Base-by-base conservation (phyloP, 2,888 invertebrate species). In the Andrena fulva region DNA sequence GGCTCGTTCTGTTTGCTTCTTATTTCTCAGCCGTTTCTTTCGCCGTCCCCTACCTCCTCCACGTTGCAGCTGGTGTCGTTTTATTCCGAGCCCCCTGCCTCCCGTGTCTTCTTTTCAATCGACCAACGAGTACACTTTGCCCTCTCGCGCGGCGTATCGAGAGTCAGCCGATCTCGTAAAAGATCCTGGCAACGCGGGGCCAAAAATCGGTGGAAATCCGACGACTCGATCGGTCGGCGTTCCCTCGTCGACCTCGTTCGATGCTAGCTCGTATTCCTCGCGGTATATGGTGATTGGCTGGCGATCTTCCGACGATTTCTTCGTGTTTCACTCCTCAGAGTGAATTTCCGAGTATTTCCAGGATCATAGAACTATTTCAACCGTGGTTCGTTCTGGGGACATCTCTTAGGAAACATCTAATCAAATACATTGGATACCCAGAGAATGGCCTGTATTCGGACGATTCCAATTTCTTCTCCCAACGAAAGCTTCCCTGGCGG, bases 1-100 rank as follows among this genome's bases (percentile, higher is more conserved):
- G 74, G 60, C 82, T 77, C 16, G 80, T 83, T 82, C 86, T 80
- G 77, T 86, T 87, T 80, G 70, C 82, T 86, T 72, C 81, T 85
- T 77, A 73, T 80, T 82, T 76, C 77, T 71, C 70, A 72, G 73
- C 71, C 64, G 67, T 52, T 77, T 54, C 70, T 72, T 63, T 66
- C 52, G 52, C 27, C 52, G 27, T 54, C 50, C 33, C 52, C 27
- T 52, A 20, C 50, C 24, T 68, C 20, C n/a, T 60, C 35, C 20
- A 48, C 42, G 54, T 12, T 62, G 33, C 52, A n/a, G 16, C 20
- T 33, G 50, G 16, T 42, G 16, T 54, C n/a, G 24, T 42, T 68
- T 50, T 64, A 3, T 31, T 16, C 29, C 52, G 42, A 42, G 16
- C 4, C 42, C 66, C 52, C 59, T 60, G n/a, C 27, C n/a, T 73